Base-by-base conservation (phyloP, 2,888 invertebrate species). In the Aromia moschata region DNA sequence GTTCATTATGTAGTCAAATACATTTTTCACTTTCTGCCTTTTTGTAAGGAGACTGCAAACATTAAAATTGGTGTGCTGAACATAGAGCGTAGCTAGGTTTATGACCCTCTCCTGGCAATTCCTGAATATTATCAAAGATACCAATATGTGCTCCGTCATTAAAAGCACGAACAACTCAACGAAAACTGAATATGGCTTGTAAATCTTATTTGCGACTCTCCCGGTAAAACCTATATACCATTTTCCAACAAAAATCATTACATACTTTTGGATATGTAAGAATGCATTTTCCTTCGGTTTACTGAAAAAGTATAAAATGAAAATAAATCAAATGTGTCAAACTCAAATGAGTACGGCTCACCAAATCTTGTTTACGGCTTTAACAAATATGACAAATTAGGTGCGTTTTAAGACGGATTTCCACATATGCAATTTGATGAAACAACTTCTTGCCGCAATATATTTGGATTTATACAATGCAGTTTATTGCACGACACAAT, bases 211-310 rank as follows among this genome's bases (percentile, higher is more conserved):
- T 7, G 43, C 2, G 2, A 18, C 2, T 10, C 41, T 41, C 12
- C 58, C 44, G n/a, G 52, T 11, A n/a, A 58, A 56, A 33, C 44
- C 38, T 1, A 56, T 12, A 15, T 55, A 58, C 62, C 62, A 62
- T 41, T 56, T 62, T 12, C 62, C 62, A 4, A 52, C 56, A 9
- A 36, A 14, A n/a, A 58, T 58, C 20, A 62, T 20, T 4, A 62
- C 30, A 9, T 16, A 53, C 49, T 52, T 49, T 14, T 49, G 49
- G 9, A n/a, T 1, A 4, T 49, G 18, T 18, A 49, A 15, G 20
- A 36, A 49, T n/a, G n/a, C n/a, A 5, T 7, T 38, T 15, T 49
- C 18, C 25, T 14, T 20, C 25, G 18, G 9, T 11, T 25, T 14
- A n/a, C 49, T 49, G 17, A 49, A 49, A 49, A n/a, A n/a, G n/a